These are phyloP conservation scores for Tokudaia tokunoshimensis DNA, from an alignment of 2,797 vertebrate genomes.

Conservation along the genomic window DNA sequence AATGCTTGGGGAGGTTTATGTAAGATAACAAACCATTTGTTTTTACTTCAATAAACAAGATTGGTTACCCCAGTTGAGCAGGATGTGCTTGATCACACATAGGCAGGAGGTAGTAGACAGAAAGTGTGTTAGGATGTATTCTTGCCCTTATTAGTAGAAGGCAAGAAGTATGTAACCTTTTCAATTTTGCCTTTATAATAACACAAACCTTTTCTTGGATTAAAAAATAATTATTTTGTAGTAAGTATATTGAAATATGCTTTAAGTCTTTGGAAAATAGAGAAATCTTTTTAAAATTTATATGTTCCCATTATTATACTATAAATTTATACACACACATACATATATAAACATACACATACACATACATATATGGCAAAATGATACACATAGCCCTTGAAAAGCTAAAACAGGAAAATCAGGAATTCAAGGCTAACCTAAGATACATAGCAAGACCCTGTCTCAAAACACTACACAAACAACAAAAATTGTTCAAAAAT, in stretches of 20 bases:
- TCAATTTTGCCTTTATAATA: background rate
- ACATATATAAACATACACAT: too few species aligned
- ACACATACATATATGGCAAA: too few species aligned
- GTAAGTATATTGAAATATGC: background rate
- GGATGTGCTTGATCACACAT: background rate
- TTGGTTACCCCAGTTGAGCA: background rate
- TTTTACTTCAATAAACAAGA: too few species aligned
- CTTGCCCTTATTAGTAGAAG: background rate
- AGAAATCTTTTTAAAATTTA: background rate
- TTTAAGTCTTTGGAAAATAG: constrained; percentile 43
- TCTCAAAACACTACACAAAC: background rate
- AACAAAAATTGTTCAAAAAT: background rate
- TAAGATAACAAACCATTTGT: too few species aligned
- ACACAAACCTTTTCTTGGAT: constrained; percentile 34
- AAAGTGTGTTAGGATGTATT: background rate
- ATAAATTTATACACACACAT: background rate
- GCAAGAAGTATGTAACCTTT: background rate
- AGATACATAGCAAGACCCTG: background rate
- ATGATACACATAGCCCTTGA: background rate
- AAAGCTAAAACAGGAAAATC: background rate
- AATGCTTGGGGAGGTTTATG: too few species aligned
- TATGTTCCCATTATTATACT: background rate
- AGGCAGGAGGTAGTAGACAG: background rate
- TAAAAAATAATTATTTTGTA: constrained; percentile 5
- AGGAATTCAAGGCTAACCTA: background rate